A percentile compares a stretch with the other conserved stretches of the same genome.
These are phyloP conservation scores for Drosophila melanogaster DNA, from an alignment of 1,140 invertebrate genomes.

Conservation along the genomic window Release_6_plus_ISO1_MT NT_037436.4:9385501-9386000, in stretches of 20 bases:
- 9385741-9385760: slow-evolving; percentile 68
- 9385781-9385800: slow-evolving; percentile 67
- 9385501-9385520: no score
- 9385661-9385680: slow-evolving; percentile 79
- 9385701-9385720: slow-evolving; percentile 59
- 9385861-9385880: slow-evolving; percentile 40
- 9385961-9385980: slow-evolving; percentile 17
- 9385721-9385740: slow-evolving; percentile 42
- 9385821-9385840: slow-evolving; percentile 19
- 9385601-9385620: neutral
- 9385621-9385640: neutral
- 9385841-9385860: slow-evolving; percentile 28
- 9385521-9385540: no score
- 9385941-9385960: slow-evolving; percentile 56
- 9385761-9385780: slow-evolving; percentile 69
- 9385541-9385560: no score
- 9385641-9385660: slow-evolving; percentile 36
- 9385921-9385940: slow-evolving; percentile 46
- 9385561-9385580: no score
- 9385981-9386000: slow-evolving; percentile 40
- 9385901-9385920: slow-evolving; percentile 51
- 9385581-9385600: no score
- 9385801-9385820: slow-evolving; percentile 44
- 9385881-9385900: slow-evolving; percentile 65
- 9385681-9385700: slow-evolving; percentile 78